Conservation (phyloP, 35 echinoderm and acorn worm genomes). For the Antedon bifida region DNA sequence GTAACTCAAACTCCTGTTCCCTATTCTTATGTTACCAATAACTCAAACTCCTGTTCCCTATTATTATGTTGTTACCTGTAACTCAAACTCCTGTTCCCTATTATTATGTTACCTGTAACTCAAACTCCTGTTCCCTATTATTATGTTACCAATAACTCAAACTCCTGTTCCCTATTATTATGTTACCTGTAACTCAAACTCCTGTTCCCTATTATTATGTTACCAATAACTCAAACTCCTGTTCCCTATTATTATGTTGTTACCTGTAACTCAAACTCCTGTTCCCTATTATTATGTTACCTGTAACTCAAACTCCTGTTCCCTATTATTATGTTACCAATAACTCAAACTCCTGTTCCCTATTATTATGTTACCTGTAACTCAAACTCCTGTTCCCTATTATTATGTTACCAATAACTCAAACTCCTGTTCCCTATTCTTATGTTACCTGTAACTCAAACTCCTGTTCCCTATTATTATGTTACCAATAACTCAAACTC, state of each 20-base stretch:
- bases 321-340: slow-evolving; percentile 91
- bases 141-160: slow-evolving; percentile 67
- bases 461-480: slow-evolving; percentile 65
- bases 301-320: slow-evolving; percentile 59
- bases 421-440: slow-evolving; percentile 62
- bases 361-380: slow-evolving; percentile 93
- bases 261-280: slow-evolving; percentile 62
- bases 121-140: slow-evolving; percentile 59
- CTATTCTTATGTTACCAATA: slow-evolving; percentile 93
- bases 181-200: slow-evolving; percentile 67
- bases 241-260: slow-evolving; percentile 81
- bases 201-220: slow-evolving; percentile 71
- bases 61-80: slow-evolving; percentile 98
- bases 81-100: slow-evolving; percentile 46
- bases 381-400: slow-evolving; percentile 49
- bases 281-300: slow-evolving; percentile 85
- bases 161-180: slow-evolving; percentile 64
- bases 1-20: slow-evolving; percentile 51
- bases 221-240: slow-evolving; percentile 58
- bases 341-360: slow-evolving; percentile 47
- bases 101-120: slow-evolving; percentile 89
- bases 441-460: slow-evolving; percentile 78
- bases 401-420: slow-evolving; percentile 82
- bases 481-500: slow-evolving; percentile 62
- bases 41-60: slow-evolving; percentile 46